Evolutionary conservation across 2,113 vertebrate genomes (phyloP).

Genomic region (Sinocyclocheilus anophthalmus): DNA sequence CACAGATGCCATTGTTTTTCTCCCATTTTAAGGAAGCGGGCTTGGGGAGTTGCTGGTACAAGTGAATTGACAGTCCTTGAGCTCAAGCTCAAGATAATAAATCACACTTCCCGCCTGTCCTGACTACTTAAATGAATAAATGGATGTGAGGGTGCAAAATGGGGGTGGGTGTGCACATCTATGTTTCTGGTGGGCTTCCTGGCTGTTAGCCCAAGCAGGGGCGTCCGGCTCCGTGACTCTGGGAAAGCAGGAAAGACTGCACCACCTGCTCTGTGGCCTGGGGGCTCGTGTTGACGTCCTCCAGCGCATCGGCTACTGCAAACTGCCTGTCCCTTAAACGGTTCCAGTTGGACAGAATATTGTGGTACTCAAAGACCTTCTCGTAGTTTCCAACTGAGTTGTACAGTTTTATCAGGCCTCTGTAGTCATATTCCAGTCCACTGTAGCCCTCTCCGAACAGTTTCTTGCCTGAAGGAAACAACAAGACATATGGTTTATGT

Average conservation of each 20-base stretch:
- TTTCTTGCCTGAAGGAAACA: constrained; percentile 87
- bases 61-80: neutral
- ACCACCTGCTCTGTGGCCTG: constrained; percentile 97
- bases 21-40: constrained; percentile 12
- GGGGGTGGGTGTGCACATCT: constrained; percentile 25
- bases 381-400: constrained; percentile 98
- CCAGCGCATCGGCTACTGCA: constrained; percentile 93
- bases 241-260: constrained; percentile 92
- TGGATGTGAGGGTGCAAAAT: constrained; percentile 20
- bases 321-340: constrained; percentile 96
- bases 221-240: constrained; percentile 85
- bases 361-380: constrained; percentile 99
- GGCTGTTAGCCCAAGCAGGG: constrained; percentile 76
- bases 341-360: constrained; percentile 98
- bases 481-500: neutral
- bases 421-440: constrained; percentile 97
- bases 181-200: constrained; percentile 63
- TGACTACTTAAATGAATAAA: constrained; percentile 33
- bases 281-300: constrained; percentile 95
- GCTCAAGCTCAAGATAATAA: constrained; percentile 8
- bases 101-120: constrained; percentile 7
- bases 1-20: neutral
- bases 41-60: constrained; percentile 39
- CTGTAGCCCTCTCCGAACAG: constrained; percentile 99
- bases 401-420: constrained; percentile 99